Evolutionary conservation across 2,797 vertebrate genomes (phyloP).

Genomic region (Kryptolebias ocellatus): DNA sequence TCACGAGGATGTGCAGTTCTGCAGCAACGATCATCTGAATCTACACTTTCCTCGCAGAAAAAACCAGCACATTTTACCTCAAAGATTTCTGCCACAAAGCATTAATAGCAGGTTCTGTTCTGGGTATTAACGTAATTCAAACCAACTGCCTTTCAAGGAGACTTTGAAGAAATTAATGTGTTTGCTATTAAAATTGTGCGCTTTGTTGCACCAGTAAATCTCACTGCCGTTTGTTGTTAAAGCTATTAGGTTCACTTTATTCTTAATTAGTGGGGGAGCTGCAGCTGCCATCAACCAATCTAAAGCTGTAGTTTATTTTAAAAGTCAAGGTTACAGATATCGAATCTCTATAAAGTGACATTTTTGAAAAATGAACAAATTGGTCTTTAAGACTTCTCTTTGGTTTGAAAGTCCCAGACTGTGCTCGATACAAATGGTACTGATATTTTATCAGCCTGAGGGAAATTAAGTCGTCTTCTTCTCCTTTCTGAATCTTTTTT

Average conservation of each 20-base stretch:
- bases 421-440: conserved; percentile 26
- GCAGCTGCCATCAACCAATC: conserved; percentile 25
- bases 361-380: conserved; percentile 37
- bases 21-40: conserved; percentile 26
- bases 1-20: conserved; percentile 23
- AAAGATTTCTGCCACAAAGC: conserved; percentile 18
- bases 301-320: conserved; percentile 41
- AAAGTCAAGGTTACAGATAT: conserved; percentile 45
- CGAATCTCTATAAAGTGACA: conserved; percentile 27
- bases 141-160: conserved; percentile 59
- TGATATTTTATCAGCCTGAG: conserved; percentile 21
- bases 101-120: conserved; percentile 28
- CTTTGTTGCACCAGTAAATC: conserved; percentile 52
- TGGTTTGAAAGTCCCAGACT: conserved; percentile 17
- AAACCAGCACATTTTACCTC: no score
- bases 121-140: conserved; percentile 50
- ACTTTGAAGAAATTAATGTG: conserved; percentile 67
- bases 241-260: conserved; percentile 59
- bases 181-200: conserved; percentile 54
- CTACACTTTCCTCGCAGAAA: background rate
- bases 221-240: conserved; percentile 49
- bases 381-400: conserved; percentile 3
- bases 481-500: conserved; percentile 30
- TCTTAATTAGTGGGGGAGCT: conserved; percentile 59
- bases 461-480: conserved; percentile 32